A percentile compares a stretch with the other conserved stretches of the same genome.
phyloP scores from a whole-genome alignment of 2,888 invertebrate genomes.

The Tanypteryx hageni region DNA sequence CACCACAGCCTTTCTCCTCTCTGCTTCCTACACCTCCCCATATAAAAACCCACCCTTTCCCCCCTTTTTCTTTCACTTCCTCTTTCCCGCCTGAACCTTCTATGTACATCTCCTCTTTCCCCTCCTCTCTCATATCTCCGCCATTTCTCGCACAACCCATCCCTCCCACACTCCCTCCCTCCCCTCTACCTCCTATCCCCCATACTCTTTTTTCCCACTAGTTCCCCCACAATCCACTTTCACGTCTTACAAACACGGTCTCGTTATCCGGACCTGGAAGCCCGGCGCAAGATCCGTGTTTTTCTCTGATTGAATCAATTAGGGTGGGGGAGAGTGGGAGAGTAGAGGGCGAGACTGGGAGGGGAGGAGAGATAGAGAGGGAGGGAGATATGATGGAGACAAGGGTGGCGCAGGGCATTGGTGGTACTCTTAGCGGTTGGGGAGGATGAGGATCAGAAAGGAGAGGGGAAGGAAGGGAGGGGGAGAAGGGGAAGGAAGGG shows the following conservation, averaged over 20 bases:
- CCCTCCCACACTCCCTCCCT: neutral
- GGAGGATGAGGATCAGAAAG: neutral
- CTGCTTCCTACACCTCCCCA: neutral
- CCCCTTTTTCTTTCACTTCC: no score
- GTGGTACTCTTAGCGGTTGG: slow-evolving; percentile 48
- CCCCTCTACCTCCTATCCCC: neutral
- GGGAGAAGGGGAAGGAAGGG: neutral
- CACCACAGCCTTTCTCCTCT: slow-evolving; percentile 13
- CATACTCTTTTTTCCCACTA: neutral
- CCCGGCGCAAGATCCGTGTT: slow-evolving; percentile 41
- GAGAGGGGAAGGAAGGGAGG: neutral
- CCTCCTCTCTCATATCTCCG: no score
- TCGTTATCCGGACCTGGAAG: slow-evolving; percentile 45
- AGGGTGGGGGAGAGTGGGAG: neutral
- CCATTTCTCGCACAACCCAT: no score
- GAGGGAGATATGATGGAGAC: no score
- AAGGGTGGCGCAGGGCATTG: slow-evolving; percentile 8
- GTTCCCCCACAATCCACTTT: slow-evolving; percentile 53
- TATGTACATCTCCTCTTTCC: no score
- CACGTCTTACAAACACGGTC: slow-evolving; percentile 58
- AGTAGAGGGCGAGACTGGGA: neutral
- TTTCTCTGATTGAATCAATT: slow-evolving; percentile 55
- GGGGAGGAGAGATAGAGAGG: neutral
- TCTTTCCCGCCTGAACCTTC: no score
- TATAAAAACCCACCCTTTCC: neutral